phyloP scores from a whole-genome alignment of 2,113 vertebrate genomes.

The Semicossyphus pulcher region DNA sequence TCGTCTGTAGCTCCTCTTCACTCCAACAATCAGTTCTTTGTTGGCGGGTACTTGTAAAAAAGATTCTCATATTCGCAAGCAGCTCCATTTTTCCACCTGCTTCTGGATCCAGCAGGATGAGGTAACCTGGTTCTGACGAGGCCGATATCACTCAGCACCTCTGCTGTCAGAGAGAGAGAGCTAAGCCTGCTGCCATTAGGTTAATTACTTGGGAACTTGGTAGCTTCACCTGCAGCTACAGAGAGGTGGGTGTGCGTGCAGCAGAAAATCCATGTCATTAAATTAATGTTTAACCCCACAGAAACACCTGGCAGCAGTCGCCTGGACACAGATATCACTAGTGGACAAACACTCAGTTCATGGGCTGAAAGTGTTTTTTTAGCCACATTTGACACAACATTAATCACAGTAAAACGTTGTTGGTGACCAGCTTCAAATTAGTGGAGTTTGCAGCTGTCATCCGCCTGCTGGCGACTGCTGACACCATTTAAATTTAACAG shows the following conservation, averaged over 20 bases:
- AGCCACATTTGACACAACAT: not conserved
- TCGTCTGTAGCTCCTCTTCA: slow-evolving; percentile 11
- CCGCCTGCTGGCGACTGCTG: slow-evolving; percentile 34
- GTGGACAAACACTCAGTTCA: not conserved
- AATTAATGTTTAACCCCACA: slow-evolving; percentile 30
- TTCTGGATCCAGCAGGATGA: slow-evolving; percentile 11
- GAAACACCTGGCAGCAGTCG: not conserved
- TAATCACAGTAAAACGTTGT: slow-evolving; percentile 21
- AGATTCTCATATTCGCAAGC: slow-evolving; percentile 10
- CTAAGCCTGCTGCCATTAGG: slow-evolving; percentile 53
- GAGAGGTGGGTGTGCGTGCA: slow-evolving; percentile 1
- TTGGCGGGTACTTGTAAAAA: slow-evolving; percentile 9
- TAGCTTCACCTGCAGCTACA: slow-evolving; percentile 43
- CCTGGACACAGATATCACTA: not conserved
- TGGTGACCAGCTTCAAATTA: not conserved
- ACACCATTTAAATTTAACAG: slow-evolving; percentile 42
- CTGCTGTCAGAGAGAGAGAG: slow-evolving; percentile 31
- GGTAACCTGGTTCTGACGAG: slow-evolving; percentile 10
- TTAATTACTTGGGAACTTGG: slow-evolving; percentile 58
- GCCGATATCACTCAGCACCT: slow-evolving; percentile 14
- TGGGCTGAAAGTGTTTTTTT: not conserved
- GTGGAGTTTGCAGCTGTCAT: slow-evolving; percentile 12
- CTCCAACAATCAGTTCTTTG: slow-evolving; percentile 5
- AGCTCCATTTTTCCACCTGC: slow-evolving; percentile 4
- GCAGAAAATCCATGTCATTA: slow-evolving; percentile 24